Percentiles rank a stretch among this genome's conserved stretches.
phyloP scores from a whole-genome alignment of 2,113 vertebrate genomes.

The Tenrec ecaudatus region DNA sequence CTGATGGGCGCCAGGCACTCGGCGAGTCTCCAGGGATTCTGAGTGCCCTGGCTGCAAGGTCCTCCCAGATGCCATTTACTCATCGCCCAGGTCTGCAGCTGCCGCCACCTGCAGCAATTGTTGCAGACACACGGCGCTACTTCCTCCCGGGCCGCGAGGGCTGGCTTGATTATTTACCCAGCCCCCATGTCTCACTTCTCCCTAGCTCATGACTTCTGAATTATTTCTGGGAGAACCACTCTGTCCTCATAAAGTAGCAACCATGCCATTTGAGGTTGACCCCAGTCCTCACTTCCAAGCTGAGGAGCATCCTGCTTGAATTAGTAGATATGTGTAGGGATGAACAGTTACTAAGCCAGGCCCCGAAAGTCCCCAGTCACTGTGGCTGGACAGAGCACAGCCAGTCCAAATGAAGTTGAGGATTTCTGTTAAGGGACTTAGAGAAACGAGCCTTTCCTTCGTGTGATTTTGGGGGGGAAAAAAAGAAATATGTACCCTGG shows the following conservation, averaged over 20 bases:
- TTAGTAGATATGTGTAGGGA: background rate
- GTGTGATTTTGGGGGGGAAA: background rate
- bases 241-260: background rate
- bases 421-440: background rate
- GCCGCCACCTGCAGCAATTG: background rate
- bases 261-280: background rate
- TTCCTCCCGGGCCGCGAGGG: fast-evolving
- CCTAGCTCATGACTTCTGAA: background rate
- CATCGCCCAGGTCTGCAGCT: too few species aligned
- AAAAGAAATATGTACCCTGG: background rate
- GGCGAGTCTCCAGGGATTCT: background rate
- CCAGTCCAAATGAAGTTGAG: background rate
- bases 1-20: background rate
- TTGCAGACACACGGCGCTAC: fast-evolving
- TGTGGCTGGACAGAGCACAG: background rate
- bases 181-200: background rate
- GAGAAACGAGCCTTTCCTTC: background rate
- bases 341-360: background rate
- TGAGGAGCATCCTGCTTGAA: background rate
- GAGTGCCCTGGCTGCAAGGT: background rate
- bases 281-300: background rate
- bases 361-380: background rate
- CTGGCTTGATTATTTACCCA: background rate
- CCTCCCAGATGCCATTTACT: too few species aligned
- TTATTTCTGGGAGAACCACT: background rate